Percentiles rank a stretch among this genome's conserved stretches.
Evolutionary conservation across 2,113 vertebrate species (phyloP).

Genomic region (Cranoglanis bouderius): DNA sequence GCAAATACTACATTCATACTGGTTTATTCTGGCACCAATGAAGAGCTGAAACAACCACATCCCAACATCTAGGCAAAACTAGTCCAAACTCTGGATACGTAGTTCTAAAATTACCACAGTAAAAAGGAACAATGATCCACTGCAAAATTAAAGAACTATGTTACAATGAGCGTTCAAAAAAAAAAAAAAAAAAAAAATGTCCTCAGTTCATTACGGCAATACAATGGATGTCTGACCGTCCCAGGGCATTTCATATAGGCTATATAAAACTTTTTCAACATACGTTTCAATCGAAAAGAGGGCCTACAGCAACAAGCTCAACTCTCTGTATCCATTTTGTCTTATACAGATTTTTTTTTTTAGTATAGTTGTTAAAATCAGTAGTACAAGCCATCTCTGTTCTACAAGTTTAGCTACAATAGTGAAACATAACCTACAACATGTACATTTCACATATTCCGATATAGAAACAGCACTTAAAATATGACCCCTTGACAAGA

Average conservation of each 20-base stretch:
- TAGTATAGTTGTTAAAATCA: constrained; percentile 86
- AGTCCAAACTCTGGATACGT: constrained; percentile 80
- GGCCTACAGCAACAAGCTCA: constrained; percentile 85
- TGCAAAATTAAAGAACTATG: constrained; percentile 86
- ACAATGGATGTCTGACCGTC: constrained; percentile 76
- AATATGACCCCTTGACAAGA: constrained; percentile 73
- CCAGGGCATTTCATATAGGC: constrained; percentile 72
- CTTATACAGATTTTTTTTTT: constrained; percentile 68
- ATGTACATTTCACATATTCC: constrained; percentile 86
- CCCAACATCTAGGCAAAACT: constrained; percentile 79
- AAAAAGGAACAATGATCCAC: constrained; percentile 86
- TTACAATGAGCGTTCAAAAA: constrained; percentile 79
- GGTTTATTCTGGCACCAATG: constrained; percentile 83
- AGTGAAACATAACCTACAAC: constrained; percentile 86
- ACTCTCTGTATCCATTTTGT: constrained; percentile 74
- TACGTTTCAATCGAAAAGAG: constrained; percentile 78
- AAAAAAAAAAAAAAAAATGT: constrained; percentile 41
- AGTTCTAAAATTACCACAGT: constrained; percentile 90
- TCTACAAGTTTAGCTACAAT: constrained; percentile 87
- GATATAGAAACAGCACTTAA: constrained; percentile 81
- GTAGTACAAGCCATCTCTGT: constrained; percentile 88
- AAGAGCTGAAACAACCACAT: constrained; percentile 79
- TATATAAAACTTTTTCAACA: constrained; percentile 70
- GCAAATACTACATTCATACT: constrained; percentile 91
- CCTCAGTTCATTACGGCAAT: constrained; percentile 79